phyloP scores from a whole-genome alignment of 2,113 vertebrate species.

The Serranochromis macrocephalus region DNA sequence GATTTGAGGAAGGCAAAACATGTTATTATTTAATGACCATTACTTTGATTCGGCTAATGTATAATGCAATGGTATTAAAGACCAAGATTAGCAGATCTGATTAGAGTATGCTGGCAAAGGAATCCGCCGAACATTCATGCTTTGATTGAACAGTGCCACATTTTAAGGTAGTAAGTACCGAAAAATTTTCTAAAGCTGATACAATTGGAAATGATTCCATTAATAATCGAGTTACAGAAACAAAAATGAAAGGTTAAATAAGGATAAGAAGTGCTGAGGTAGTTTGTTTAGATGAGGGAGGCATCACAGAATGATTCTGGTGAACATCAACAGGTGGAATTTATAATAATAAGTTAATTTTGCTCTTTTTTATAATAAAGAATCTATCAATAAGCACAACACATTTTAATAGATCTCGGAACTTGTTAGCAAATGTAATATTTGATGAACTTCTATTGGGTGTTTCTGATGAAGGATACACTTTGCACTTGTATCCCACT shows the following conservation, averaged over 20 bases:
- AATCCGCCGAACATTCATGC: not conserved
- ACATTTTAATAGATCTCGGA: not conserved
- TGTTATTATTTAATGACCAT: slow-evolving; percentile 35
- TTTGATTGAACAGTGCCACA: not conserved
- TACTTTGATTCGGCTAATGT: slow-evolving; percentile 9
- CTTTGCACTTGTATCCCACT: not conserved
- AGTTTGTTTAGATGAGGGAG: not conserved
- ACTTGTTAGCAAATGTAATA: not conserved
- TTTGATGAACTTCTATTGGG: not conserved
- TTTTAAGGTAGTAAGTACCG: not conserved
- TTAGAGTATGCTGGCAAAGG: not conserved
- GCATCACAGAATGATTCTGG: not conserved
- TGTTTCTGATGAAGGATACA: not conserved
- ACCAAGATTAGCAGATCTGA: not conserved
- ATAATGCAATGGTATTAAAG: slow-evolving; percentile 17
- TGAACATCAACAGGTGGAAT: not conserved
- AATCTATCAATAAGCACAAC: not conserved
- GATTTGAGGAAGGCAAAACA: slow-evolving; percentile 11
- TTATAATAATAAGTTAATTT: not conserved
- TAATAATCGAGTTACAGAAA: not conserved
- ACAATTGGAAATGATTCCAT: not conserved
- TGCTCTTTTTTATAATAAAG: not conserved
- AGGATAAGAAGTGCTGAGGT: not conserved
- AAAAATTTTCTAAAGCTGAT: not conserved
- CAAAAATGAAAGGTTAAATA: not conserved